Evolutionary conservation across 1,140 invertebrate genomes (phyloP), one percentile per base, ranked within the genome.

Genomic region (Hetaerina americana): DNA sequence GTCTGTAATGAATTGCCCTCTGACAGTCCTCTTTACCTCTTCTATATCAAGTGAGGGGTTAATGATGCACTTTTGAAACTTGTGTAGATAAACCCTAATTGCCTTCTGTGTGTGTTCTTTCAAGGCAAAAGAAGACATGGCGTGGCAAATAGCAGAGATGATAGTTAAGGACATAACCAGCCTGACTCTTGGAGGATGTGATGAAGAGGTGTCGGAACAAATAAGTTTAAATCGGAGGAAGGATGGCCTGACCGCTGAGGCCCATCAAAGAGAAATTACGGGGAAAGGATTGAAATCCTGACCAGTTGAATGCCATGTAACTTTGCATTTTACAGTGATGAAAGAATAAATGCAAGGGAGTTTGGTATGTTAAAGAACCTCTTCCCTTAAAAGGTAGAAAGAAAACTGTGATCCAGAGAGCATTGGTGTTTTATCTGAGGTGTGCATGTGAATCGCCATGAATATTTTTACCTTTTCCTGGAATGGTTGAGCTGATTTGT

Each of bases 71-170:
- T 15, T 57, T 12, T 57, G n/a, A 12, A 57, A 15, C n/a, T 15
- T 57, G 8, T 66, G 10, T 5, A 26, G 6, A 73, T 26, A 67
- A 70, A 29, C 27, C 28, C 67, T 40, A 29, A 72, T 28, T 27
- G 12, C 24, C 70, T 27, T 72, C 70, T 70, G n/a, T 73, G 66
- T 69, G 70, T 27, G 70, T 28, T 25, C 22, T 71, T 70, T 68
- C n/a, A n/a, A 57, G 87, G 89, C 90, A 66, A 92, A 95, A 82
- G 94, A 97, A 82, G 94, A 96, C 79, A 89, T 96, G 84, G 95
- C 95, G 27, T 93, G 93, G 91, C 92, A 94, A 82, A 90, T 97
- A 73, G 93, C 95, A 24, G 92, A 95, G 81, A 96, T 95, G 92
- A 96, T 97, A 77, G 88, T 97, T 29, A 93, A 91, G 81, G 94